Percentiles rank a stretch among this genome's conserved stretches.
Conservation (phyloP, 2,888 invertebrate species). For the Trisateles emortualis region DNA sequence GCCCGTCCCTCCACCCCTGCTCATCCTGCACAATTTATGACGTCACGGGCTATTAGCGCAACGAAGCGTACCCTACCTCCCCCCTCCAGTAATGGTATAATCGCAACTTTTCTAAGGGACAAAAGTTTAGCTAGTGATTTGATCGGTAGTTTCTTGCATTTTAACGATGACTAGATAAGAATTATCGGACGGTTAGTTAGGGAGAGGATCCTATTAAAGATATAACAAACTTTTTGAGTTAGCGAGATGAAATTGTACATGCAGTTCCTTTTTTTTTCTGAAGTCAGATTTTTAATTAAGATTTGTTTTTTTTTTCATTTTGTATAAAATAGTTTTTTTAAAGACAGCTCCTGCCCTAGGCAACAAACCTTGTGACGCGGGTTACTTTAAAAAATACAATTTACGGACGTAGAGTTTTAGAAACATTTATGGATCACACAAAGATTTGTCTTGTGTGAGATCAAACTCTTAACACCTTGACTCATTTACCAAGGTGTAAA, state of each 20-base stretch:
- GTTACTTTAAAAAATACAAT: too few relatives aligned
- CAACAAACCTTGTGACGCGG: too few relatives aligned
- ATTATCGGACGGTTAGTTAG: not conserved
- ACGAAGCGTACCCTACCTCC: constrained; percentile 43
- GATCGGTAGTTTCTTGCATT: constrained; percentile 15
- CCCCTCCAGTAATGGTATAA: not conserved
- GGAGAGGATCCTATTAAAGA: not conserved
- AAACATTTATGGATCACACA: too few relatives aligned
- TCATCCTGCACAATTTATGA: constrained; percentile 62
- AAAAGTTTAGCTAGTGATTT: constrained; percentile 24
- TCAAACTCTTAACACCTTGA: too few relatives aligned
- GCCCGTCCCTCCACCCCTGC: constrained; percentile 21
- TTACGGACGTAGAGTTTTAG: too few relatives aligned
- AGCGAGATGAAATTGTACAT: not conserved
- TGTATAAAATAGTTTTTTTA: too few relatives aligned
- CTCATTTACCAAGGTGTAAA: too few relatives aligned
- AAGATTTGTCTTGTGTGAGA: too few relatives aligned
- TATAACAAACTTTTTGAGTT: not conserved
- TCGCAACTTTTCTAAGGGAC: constrained; percentile 18
- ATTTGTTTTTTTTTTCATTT: too few relatives aligned
- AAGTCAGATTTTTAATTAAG: too few relatives aligned
- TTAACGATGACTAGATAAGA: constrained; percentile 15
- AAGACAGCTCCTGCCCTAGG: too few relatives aligned
- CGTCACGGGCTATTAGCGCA: constrained; percentile 68
- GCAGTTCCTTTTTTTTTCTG: not conserved